A percentile compares a stretch with the other conserved stretches of the same genome.
These are phyloP conservation scores for Ascaphus truei DNA, from an alignment of 2,113 vertebrate genomes.

Conservation along the genomic window DNA sequence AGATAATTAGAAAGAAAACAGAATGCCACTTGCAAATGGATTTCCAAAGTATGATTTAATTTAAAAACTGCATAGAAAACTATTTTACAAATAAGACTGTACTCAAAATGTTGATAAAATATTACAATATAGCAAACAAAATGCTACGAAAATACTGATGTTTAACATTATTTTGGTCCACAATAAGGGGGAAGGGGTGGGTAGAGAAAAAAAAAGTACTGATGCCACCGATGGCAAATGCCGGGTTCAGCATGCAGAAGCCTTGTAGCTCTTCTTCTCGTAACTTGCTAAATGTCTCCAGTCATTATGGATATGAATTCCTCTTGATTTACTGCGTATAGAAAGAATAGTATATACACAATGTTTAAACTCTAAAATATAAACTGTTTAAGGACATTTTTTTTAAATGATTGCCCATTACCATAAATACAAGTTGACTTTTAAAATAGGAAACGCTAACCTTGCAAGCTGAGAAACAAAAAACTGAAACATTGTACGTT, in stretches of 20 bases:
- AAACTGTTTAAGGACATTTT: too few species aligned
- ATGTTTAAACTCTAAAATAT: too few species aligned
- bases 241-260: neutral
- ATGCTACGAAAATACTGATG: slow-evolving; percentile 46
- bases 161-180: slow-evolving; percentile 42
- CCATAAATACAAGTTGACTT: too few species aligned
- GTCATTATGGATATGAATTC: slow-evolving; percentile 96
- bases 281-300: slow-evolving; percentile 74
- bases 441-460: too few species aligned
- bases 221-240: neutral
- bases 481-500: too few species aligned
- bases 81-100: slow-evolving; percentile 55
- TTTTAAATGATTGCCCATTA: too few species aligned
- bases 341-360: slow-evolving; percentile 36
- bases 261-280: slow-evolving; percentile 36
- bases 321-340: slow-evolving; percentile 83
- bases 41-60: slow-evolving; percentile 48
- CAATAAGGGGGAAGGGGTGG: too few species aligned
- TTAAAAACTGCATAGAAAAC: slow-evolving; percentile 53
- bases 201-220: neutral
- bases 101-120: slow-evolving; percentile 45
- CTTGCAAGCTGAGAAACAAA: too few species aligned
- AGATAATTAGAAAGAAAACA: too few species aligned
- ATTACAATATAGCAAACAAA: slow-evolving; percentile 52
- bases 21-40: too few species aligned